These are phyloP conservation scores for Hydra vulgaris DNA, from an alignment of 30 jellyfish, hydroid and myxozoan species.

Conservation along the genomic window DNA sequence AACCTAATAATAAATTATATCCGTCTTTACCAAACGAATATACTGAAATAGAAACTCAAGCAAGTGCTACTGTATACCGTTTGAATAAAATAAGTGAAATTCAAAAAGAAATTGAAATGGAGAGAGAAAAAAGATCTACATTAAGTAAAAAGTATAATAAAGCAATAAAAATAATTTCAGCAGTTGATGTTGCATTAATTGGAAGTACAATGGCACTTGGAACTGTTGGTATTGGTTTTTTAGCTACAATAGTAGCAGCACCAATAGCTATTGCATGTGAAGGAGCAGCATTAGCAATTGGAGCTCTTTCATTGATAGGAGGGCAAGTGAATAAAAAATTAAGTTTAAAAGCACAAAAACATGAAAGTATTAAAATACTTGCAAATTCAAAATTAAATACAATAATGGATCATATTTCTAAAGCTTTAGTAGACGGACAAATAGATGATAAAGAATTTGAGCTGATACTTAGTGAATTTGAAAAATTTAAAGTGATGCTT, in stretches of 20 bases:
- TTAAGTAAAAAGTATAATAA: background rate
- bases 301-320: background rate
- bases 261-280: background rate
- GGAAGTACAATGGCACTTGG: background rate
- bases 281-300: background rate
- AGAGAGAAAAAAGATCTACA: background rate
- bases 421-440: background rate
- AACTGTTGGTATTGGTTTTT: background rate
- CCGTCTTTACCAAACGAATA: background rate
- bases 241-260: background rate
- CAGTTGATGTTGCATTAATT: background rate
- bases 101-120: background rate
- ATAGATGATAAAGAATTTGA: background rate
- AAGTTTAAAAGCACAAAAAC: conserved; percentile 7
- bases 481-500: background rate
- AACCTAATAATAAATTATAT: too few species aligned
- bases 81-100: background rate
- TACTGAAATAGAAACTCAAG: background rate
- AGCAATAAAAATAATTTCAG: background rate
- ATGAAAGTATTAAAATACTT: background rate
- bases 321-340: background rate
- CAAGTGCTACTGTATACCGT: background rate
- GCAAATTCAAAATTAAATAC: conserved; percentile 10
- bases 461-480: background rate
- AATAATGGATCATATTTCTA: background rate